Evolutionary conservation across 2,797 vertebrate species (phyloP).

Genomic region (Sebastes miniatus): DNA sequence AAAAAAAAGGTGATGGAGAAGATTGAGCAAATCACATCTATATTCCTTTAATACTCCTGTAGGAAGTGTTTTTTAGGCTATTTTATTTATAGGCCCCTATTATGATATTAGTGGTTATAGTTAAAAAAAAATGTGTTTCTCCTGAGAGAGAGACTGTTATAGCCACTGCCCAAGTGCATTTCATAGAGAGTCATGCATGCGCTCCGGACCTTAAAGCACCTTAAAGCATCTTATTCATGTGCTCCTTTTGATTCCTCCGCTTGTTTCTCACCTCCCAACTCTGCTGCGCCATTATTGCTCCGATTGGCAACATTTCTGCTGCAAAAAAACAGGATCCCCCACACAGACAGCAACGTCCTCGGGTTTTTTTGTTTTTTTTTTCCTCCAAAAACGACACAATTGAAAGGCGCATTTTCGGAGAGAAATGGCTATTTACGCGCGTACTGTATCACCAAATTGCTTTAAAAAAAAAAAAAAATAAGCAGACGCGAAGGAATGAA

Average conservation of each 20-base stretch:
- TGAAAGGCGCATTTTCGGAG: constrained; percentile 35
- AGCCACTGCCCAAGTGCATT: constrained; percentile 16
- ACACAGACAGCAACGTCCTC: not conserved
- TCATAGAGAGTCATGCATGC: constrained; percentile 14
- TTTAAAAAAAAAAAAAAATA: constrained; percentile 38
- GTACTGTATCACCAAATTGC: constrained; percentile 22
- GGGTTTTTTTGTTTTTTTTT: not conserved
- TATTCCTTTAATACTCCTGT: not conserved
- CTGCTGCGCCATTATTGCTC: constrained; percentile 24
- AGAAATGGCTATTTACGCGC: constrained; percentile 33
- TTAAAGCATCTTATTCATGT: constrained; percentile 12
- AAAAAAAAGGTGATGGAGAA: not conserved
- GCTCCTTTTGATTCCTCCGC: constrained; percentile 39
- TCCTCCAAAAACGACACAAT: constrained; percentile 7
- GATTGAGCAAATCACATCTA: not conserved
- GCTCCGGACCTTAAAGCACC: constrained; percentile 11
- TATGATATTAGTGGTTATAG: not conserved
- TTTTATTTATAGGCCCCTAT: not conserved
- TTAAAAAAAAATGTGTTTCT: not conserved
- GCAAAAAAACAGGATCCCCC: constrained; percentile 25
- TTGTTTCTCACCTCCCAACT: constrained; percentile 19
- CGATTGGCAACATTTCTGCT: constrained; percentile 47
- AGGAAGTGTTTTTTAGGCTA: not conserved
- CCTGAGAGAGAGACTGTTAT: not conserved
- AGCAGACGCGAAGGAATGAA: constrained; percentile 7